Evolutionary conservation across 2,797 vertebrate species (phyloP), one percentile per base, ranked within the genome.

Genomic region (Danio choprae): DNA sequence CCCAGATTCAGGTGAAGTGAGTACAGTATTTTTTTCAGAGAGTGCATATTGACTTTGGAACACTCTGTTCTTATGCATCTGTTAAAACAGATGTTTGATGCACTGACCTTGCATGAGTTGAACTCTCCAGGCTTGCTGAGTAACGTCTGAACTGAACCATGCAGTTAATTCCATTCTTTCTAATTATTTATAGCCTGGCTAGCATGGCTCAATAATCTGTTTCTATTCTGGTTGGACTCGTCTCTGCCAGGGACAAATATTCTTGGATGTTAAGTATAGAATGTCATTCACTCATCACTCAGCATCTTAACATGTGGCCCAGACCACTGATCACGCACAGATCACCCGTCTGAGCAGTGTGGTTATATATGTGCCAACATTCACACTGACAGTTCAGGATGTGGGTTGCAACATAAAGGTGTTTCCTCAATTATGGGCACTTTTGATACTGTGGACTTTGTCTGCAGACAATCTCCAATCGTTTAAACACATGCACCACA

Each of bases 221-320:
- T 81, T 51, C 79, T 84, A 82, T 89, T 80, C 78, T 76, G 68
- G 79, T 70, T 77, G 79, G 55, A 36, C 7, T 22, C 15, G 13
- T 48, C 41, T 53, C 56, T 74, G 43, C 58, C 63, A 65, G 55
- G 48, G 10, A 63, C 67, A 75, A 64, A 56, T 81, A 69, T 69
- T 83, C 16, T 1, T 12, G 65, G 65, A 50, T 63, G 88, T 83
- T 90, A 89, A 89, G 88, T 89, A 90, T 89, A 74, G 69, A 77
- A 77, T 82, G 64, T 79, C 69, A 55, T 79, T 79, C 71, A 81
- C 41, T 77, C 73, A 76, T 53, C 29, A 29, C 29, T 29, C 29
- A 29, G 29, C 29, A 29, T 29, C 13, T 22, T 6, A 29, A 70
- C 60, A 82, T 16, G 29, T 64, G 79, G 80, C 82, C 40, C 38